Conservation (phyloP, 2,888 invertebrate genomes). For the Luperina nickerlii region DNA sequence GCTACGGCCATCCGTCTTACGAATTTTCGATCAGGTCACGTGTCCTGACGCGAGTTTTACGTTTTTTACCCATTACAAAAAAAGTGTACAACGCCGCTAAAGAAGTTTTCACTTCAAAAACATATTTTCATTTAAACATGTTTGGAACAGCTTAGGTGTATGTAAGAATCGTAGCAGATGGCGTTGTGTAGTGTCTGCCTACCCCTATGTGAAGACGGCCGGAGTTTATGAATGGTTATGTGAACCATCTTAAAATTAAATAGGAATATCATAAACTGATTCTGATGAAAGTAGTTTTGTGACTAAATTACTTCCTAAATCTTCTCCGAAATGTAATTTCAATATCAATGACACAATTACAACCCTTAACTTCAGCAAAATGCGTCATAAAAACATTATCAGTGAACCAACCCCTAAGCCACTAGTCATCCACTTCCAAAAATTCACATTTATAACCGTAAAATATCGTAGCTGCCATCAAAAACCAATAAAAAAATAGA, state of each 20-base stretch:
- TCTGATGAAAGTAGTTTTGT: background rate
- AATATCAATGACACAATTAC: slow-evolving; percentile 1
- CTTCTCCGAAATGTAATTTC: background rate
- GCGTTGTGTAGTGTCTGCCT: no score
- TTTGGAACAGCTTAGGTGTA: background rate
- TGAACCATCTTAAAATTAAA: background rate
- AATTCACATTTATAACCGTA: slow-evolving; percentile 45
- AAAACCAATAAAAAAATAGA: slow-evolving; percentile 58
- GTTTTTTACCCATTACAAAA: no score
- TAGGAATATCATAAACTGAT: background rate
- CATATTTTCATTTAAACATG: background rate
- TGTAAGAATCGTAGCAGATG: no score
- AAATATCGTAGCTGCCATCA: slow-evolving; percentile 52
- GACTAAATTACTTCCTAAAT: background rate
- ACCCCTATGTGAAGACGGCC: no score
- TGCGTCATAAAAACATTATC: slow-evolving; percentile 27
- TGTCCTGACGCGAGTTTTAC: no score
- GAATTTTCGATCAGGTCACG: no score
- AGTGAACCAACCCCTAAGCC: slow-evolving; percentile 15
- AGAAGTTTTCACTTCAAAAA: no score
- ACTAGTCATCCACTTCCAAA: slow-evolving; percentile 43
- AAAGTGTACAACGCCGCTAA: no score
- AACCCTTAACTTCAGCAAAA: background rate
- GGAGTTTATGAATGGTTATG: no score
- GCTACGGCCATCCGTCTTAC: no score